Percentiles rank a stretch among this genome's conserved stretches.
phyloP scores from a whole-genome alignment of 2,888 invertebrate genomes.

The Caenorhabditis angaria region DNA sequence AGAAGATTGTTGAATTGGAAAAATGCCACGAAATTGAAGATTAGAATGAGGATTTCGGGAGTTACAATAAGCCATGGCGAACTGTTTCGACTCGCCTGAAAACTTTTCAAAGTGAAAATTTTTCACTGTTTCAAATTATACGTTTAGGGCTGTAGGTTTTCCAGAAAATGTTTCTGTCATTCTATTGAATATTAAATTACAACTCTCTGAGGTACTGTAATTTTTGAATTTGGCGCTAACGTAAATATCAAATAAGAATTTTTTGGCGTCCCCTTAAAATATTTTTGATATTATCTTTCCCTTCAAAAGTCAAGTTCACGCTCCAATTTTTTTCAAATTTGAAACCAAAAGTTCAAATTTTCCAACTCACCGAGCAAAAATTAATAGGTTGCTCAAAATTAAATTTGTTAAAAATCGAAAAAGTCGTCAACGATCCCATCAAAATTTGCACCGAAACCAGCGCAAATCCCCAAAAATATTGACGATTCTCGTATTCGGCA shows the following conservation, averaged over 20 bases:
- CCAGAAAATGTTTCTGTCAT: too few relatives aligned
- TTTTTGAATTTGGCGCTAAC: too few relatives aligned
- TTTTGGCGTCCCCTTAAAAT: too few relatives aligned
- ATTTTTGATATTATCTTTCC: too few relatives aligned
- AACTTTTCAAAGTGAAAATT: too few relatives aligned
- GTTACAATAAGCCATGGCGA: conserved; percentile 15
- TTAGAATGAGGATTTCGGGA: conserved; percentile 18
- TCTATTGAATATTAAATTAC: too few relatives aligned
- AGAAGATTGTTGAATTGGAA: conserved; percentile 23
- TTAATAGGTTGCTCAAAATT: conserved; percentile 14
- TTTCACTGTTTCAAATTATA: too few relatives aligned
- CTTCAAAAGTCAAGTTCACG: too few relatives aligned
- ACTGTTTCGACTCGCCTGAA: conserved; percentile 18
- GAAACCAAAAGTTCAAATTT: neutral
- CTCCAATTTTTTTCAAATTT: too few relatives aligned
- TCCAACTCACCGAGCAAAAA: conserved; percentile 23
- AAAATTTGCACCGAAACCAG: conserved; percentile 17
- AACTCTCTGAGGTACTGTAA: too few relatives aligned
- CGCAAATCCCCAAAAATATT: conserved; percentile 10
- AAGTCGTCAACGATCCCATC: conserved; percentile 20
- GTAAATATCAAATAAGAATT: too few relatives aligned
- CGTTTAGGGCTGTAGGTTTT: too few relatives aligned
- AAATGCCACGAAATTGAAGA: conserved; percentile 23
- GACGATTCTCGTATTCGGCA: conserved; percentile 23
- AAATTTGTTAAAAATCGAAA: conserved; percentile 24